Evolutionary conservation across 2,113 vertebrate species (phyloP).

Genomic region (Nyctibius bracteatus): DNA sequence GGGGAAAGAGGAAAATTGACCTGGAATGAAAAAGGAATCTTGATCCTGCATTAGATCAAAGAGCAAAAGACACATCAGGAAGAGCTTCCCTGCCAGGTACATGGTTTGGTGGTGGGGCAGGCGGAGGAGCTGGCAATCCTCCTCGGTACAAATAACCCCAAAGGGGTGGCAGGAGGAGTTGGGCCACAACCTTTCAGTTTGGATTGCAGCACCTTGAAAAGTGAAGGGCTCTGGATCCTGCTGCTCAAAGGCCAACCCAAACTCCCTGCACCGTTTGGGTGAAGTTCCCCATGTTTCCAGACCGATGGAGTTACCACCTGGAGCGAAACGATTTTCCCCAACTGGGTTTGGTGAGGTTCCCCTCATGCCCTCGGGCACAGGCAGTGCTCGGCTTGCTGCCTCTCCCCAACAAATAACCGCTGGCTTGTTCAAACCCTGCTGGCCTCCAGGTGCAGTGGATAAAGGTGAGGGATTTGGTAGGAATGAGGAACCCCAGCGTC

Average conservation of each 20-base stretch:
- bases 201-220: neutral
- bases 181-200: neutral
- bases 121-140: neutral
- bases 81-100: neutral
- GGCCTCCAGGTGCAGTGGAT: neutral
- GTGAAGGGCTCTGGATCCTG: neutral
- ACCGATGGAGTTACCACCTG: neutral
- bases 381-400: neutral
- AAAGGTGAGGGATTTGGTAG: conserved; percentile 2
- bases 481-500: neutral
- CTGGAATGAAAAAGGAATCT: neutral
- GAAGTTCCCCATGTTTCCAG: neutral
- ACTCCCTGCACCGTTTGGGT: neutral
- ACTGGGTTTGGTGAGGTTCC: neutral
- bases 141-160: neutral
- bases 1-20: neutral
- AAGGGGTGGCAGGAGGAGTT: neutral
- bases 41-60: neutral
- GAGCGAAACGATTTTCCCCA: neutral
- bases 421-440: accelerated
- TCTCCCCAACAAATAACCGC: neutral
- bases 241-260: neutral
- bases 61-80: neutral
- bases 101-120: neutral
- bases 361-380: accelerated